Base-by-base conservation (phyloP, 2,797 vertebrate genomes). In the Bradypodion pumilum region DNA sequence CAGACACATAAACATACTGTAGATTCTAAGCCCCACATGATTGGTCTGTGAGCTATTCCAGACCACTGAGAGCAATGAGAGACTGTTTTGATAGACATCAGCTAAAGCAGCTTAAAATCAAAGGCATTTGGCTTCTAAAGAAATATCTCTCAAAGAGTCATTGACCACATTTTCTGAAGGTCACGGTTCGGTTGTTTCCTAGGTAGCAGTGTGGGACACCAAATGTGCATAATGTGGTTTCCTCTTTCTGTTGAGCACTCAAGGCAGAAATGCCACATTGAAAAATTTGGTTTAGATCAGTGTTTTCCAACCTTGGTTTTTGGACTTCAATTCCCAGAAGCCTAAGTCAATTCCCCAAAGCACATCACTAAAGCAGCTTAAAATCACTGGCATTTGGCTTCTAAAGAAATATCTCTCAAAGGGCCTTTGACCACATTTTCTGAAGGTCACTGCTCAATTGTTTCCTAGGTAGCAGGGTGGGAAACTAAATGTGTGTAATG, bases 41-140 rank as follows among this genome's bases (percentile, higher is more conserved):
- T 72, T 91, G 91, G 87, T 91, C 94, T 92, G 87, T 90, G 84
- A 94, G 95, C 94, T 95, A 97, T 96, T 96, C 95, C 96, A 96
- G 93, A 95, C 96, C 94, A 94, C 83, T 94, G 94, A 92, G 89
- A 96, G 95, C 95, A 95, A 92, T 85, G 86, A 91, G 86, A 76
- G 52, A 32, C 19, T 25, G 8, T 40, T 85, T 87, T 1, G 3
- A 88, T 87, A 90, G 76, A 84, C 40, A 86, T 77, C 74, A 85
- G 70, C 63, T 44, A 86, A 90, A 92, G 81, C 75, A 74, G 77
- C 88, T 91, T 90, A 75, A 89, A 81, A 87, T 91, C 56, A 89
- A 82, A 78, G 74, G 74, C 42, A 79, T 80, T 70, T 16, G 40
- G 68, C 88, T 92, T 91, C 81, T 88, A 85, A 85, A 87, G 78